phyloP scores from a whole-genome alignment of 64 coral and sea anemone species.

The Dendronephthya gigantea region DNA sequence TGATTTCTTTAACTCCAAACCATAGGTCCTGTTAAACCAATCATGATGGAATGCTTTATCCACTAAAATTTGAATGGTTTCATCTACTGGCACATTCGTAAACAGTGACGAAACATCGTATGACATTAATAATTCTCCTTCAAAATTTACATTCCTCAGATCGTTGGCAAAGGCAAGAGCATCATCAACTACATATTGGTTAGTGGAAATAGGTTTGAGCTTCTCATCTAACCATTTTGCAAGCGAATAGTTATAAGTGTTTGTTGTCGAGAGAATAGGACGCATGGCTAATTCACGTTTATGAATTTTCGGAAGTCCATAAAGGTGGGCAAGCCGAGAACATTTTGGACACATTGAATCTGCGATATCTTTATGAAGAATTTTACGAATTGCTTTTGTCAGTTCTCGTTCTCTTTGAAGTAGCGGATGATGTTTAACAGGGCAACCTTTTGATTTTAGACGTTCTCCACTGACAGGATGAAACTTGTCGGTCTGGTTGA shows the following conservation, averaged over 20 bases:
- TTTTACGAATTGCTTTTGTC: neutral
- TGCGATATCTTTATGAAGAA: neutral
- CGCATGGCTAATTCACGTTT: neutral
- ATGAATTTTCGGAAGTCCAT: neutral
- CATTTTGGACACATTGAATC: neutral
- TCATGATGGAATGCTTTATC: neutral
- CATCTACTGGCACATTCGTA: neutral
- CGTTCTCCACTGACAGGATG: neutral
- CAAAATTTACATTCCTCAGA: neutral
- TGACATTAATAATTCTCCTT: neutral
- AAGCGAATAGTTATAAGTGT: neutral
- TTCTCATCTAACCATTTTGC: neutral
- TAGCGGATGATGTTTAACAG: neutral
- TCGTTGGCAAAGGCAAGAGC: neutral
- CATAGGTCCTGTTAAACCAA: conserved; percentile 14
- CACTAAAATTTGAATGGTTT: neutral
- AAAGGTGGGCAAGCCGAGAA: neutral
- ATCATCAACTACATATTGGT: neutral
- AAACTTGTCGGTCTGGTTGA: neutral
- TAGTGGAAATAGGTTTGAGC: neutral
- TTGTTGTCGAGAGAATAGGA: neutral
- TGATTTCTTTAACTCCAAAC: neutral
- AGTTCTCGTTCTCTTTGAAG: neutral
- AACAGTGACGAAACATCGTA: neutral
- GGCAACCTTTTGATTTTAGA: neutral